Evolutionary conservation across 2,888 invertebrate genomes (phyloP).

Genomic region (Koerneria pararmatus): DNA sequence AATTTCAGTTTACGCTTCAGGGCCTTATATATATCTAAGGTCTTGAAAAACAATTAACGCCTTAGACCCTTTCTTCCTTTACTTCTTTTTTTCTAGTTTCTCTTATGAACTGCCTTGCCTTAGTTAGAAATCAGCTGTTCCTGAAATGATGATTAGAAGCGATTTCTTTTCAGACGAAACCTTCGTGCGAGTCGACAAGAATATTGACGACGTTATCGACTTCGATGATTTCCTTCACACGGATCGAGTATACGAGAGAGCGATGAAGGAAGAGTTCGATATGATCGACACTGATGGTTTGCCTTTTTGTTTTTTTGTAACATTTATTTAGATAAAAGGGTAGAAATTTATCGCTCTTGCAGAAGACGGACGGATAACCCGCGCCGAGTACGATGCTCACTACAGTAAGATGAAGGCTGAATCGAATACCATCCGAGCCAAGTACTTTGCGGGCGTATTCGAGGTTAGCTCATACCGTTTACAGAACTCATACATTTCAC

Average conservation of each 20-base stretch:
- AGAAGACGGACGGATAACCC: slow-evolving; percentile 45
- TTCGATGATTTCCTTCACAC: slow-evolving; percentile 54
- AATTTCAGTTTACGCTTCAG: too few relatives aligned
- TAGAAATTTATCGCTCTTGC: slow-evolving; percentile 9
- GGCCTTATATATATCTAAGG: too few relatives aligned
- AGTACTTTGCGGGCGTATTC: slow-evolving; percentile 52
- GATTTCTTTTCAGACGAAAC: slow-evolving; percentile 39
- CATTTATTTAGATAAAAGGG: not conserved
- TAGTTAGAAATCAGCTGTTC: too few relatives aligned
- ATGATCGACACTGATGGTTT: slow-evolving; percentile 42
- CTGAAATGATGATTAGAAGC: too few relatives aligned
- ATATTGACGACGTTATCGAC: slow-evolving; percentile 40
- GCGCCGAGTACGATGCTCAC: slow-evolving; percentile 46
- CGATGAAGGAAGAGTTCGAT: slow-evolving; percentile 53
- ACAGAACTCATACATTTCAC: too few relatives aligned
- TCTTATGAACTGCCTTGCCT: not conserved
- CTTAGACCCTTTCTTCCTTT: not conserved
- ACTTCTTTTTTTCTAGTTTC: not conserved
- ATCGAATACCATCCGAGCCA: slow-evolving; percentile 40
- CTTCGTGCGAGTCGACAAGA: slow-evolving; percentile 44
- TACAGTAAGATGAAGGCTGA: slow-evolving; percentile 43
- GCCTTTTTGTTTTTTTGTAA: not conserved
- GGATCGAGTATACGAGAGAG: slow-evolving; percentile 49
- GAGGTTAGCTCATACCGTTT: too few relatives aligned
- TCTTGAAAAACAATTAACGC: too few relatives aligned